These are phyloP conservation scores for Turritopsis dohrnii DNA, from an alignment of 30 jellyfish, hydroid and myxozoan species.

Conservation along the genomic window DNA sequence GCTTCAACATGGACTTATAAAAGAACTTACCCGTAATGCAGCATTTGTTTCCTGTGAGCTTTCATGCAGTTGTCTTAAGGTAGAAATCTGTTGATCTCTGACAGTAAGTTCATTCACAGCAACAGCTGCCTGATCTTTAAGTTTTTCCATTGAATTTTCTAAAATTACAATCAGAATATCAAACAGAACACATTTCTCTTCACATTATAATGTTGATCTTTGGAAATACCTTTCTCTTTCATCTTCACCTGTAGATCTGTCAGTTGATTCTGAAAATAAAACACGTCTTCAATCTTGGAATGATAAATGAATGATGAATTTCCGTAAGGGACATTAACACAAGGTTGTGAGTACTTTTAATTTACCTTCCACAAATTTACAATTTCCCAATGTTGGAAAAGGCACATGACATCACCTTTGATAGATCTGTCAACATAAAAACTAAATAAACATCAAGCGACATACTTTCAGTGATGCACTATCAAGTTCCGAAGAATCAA, in stretches of 20 bases:
- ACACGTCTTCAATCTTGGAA: neutral
- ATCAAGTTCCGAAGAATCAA: constrained; percentile 34
- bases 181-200: neutral
- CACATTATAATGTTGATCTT: neutral
- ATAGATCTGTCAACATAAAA: neutral
- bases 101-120: neutral
- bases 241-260: constrained; percentile 7
- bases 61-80: constrained; percentile 4
- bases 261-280: constrained; percentile 24
- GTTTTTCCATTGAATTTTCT: neutral
- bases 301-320: no score
- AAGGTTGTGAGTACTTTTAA: no score
- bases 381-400: no score
- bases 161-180: neutral
- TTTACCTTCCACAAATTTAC: no score
- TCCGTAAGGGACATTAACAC: no score
- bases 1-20: no score
- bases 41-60: constrained; percentile 19
- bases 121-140: neutral
- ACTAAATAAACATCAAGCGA: neutral
- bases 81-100: neutral
- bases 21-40: constrained; percentile 13
- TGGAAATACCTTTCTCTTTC: constrained; percentile 17
- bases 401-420: no score
- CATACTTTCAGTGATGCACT: constrained; percentile 35